Base-by-base conservation (phyloP, 53 echinoderm and acorn worm genomes). In the Stichopus horrens region DNA sequence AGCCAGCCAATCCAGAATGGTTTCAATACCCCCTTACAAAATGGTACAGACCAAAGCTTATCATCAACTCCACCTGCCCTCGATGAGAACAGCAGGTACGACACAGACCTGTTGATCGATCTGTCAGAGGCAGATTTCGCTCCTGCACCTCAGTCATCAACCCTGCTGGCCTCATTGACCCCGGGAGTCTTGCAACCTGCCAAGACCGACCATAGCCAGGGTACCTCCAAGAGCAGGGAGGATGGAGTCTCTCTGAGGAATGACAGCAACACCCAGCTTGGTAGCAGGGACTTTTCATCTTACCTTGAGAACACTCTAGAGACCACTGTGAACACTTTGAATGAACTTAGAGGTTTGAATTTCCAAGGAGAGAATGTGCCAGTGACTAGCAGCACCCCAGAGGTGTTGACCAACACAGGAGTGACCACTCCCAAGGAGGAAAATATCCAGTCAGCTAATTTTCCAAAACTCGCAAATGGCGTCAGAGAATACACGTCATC, bases 121-220 rank as follows among this genome's bases (percentile, higher is more conserved):
- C 74, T 98, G 9, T 98, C 98, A 0, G 98, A 98, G 75, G 98
- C 98, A 8, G 98, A 98, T 86, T 98, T 98, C 90, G 98, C 94
- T 5, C 98, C 98, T 13, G 90, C 95, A 2, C 90, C 94, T 16
- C 89, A 93, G 82, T 86, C 92, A 0, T 86, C 93, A n/a, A 57
- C 93, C 10, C 74, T 94, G 0, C 77, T 90, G 57, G 80, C 90
- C 13, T 91, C 90, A 3, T 81, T 93, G 19, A 87, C 74, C 18
- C 75, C 87, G 5, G 87, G 87, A n/a, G 75, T 87, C 51, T 56
- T 75, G 16, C 74, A 87, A 75, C 87, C 87, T 5, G 13, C 14
- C 20, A 74, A 54, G 19, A 9, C 71, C 52, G 86, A 21, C 23
- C n/a, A 16, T 4, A 56, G 54, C 58, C 16, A 71, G 19, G 71